phyloP scores from a whole-genome alignment of 2,797 vertebrate species.

The Phylloscopus collybita region DNA sequence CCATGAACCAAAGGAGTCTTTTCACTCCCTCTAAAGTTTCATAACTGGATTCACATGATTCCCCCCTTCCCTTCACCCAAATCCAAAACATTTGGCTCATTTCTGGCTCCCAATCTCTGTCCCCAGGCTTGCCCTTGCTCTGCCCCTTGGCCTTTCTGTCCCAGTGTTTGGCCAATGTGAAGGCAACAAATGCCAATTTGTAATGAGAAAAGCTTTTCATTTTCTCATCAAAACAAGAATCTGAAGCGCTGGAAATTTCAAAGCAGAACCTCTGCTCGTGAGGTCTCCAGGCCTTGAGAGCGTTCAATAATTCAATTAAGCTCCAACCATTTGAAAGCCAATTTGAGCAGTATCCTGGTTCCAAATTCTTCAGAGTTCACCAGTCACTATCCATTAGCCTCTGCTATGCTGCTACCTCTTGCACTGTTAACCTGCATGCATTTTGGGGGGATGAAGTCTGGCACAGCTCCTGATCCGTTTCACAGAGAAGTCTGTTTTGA shows the following conservation, averaged over 20 bases:
- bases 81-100: not conserved
- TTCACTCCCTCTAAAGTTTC: not conserved
- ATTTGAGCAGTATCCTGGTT: not conserved
- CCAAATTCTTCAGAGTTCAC: not conserved
- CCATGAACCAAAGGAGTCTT: not conserved
- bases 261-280: not conserved
- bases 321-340: slow-evolving; percentile 17
- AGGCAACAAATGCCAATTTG: not conserved
- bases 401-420: not conserved
- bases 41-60: not conserved
- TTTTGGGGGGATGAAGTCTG: slow-evolving; percentile 6
- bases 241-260: not conserved
- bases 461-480: not conserved
- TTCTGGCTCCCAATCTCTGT: not conserved
- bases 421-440: not conserved
- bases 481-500: slow-evolving; percentile 44
- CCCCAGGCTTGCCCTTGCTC: not conserved
- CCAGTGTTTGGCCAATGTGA: not conserved
- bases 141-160: not conserved
- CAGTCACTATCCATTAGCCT: slow-evolving; percentile 44
- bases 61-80: fast-evolving
- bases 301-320: not conserved
- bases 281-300: not conserved
- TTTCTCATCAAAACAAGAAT: slow-evolving; percentile 12
- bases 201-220: slow-evolving; percentile 29